phyloP scores from a whole-genome alignment of 23 tunicate species.

The Styela plicata region DNA sequence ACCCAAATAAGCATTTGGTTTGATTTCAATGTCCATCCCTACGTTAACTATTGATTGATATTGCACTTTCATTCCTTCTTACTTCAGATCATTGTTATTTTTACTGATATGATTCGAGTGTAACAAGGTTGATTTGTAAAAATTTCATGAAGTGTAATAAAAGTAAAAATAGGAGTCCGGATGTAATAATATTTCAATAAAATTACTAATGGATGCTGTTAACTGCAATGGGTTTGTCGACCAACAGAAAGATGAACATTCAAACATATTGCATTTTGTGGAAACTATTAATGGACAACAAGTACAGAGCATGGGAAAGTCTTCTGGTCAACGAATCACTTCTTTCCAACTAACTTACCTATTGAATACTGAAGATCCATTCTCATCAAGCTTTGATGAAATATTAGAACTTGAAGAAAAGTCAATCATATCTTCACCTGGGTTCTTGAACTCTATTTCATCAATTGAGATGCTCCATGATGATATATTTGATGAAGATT shows the following conservation, averaged over 20 bases:
- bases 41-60: no score
- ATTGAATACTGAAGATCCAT: constrained; percentile 42
- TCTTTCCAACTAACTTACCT: background rate
- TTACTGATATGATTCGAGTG: no score
- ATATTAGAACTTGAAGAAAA: constrained; percentile 33
- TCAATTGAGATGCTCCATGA: background rate
- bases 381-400: constrained; percentile 46
- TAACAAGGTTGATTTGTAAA: no score
- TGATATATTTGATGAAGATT: background rate
- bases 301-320: background rate
- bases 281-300: background rate
- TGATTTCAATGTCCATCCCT: no score
- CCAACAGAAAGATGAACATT: background rate
- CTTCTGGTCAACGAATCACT: background rate
- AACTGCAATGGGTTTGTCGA: background rate
- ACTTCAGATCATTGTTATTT: no score
- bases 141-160: no score
- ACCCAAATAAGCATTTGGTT: no score
- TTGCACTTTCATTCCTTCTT: no score
- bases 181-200: no score
- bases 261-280: background rate
- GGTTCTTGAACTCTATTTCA: background rate
- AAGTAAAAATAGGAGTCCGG: no score
- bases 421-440: constrained; percentile 8
- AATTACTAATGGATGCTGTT: background rate